phyloP scores from a whole-genome alignment of 2,113 vertebrate species.

The Apistogramma diplotaenia region DNA sequence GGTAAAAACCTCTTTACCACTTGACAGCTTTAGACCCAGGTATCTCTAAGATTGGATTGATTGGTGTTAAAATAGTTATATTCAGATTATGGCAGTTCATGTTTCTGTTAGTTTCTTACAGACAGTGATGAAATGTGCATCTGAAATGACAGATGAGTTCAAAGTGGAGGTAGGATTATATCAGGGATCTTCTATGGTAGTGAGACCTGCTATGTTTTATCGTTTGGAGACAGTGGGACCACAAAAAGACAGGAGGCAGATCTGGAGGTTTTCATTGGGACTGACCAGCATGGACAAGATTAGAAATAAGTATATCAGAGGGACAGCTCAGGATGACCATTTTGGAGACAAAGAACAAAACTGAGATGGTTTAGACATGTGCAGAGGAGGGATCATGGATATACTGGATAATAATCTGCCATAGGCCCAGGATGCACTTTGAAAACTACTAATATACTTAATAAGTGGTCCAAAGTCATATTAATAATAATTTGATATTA shows the following conservation, averaged over 20 bases:
- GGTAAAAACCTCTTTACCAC: no score
- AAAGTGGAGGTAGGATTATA: no score
- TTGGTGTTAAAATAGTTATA: no score
- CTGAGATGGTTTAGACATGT: background rate
- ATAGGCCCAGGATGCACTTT: background rate
- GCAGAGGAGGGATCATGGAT: background rate
- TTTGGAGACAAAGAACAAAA: background rate
- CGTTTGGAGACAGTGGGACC: no score
- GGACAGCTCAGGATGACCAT: background rate
- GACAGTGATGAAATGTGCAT: no score
- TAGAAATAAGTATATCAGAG: background rate
- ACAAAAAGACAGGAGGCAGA: background rate
- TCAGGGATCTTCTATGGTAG: no score
- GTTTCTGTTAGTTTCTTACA: no score
- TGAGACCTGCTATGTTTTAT: no score
- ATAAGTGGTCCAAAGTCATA: background rate
- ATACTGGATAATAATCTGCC: background rate
- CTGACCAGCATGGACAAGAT: background rate
- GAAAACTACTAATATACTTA: background rate
- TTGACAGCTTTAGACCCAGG: no score
- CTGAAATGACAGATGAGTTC: no score
- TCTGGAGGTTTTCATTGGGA: background rate
- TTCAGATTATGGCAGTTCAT: no score
- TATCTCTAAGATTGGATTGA: no score
- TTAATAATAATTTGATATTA: background rate